phyloP scores from a whole-genome alignment of 1,140 invertebrate genomes.

The Hycleus cichorii region DNA sequence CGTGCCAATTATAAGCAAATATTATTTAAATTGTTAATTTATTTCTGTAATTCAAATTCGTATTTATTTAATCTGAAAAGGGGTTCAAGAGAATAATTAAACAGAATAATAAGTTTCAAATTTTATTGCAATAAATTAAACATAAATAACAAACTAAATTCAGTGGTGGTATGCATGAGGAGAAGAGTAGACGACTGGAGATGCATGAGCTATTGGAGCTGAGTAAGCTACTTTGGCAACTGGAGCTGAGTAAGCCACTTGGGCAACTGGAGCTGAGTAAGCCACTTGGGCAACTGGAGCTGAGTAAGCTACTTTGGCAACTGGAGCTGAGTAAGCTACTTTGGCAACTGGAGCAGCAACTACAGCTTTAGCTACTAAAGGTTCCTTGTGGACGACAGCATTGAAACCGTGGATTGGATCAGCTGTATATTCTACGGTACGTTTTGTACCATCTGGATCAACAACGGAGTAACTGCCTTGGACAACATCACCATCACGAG shows the following conservation, averaged over 20 bases:
- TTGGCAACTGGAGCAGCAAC: constrained; percentile 1
- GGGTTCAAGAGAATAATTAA: not conserved
- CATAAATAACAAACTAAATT: too few species aligned
- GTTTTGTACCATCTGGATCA: constrained; percentile 31
- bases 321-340: constrained; percentile 22
- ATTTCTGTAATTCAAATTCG: too few species aligned
- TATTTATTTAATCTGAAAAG: too few species aligned
- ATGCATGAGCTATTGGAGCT: constrained; percentile 16
- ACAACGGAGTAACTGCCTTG: constrained; percentile 38
- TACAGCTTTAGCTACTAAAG: too few species aligned
- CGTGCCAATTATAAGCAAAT: too few species aligned
- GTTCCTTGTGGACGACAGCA: too few species aligned
- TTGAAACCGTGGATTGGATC: too few species aligned
- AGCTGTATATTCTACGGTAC: too few species aligned
- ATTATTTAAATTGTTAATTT: too few species aligned
- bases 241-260: not conserved
- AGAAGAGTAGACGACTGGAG: constrained; percentile 2
- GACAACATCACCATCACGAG: not conserved
- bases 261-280: not conserved
- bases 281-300: constrained; percentile 8
- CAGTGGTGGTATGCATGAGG: too few species aligned
- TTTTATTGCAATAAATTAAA: not conserved
- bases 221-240: not conserved
- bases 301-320: constrained; percentile 16
- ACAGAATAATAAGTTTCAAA: not conserved